Evolutionary conservation across 2,797 vertebrate genomes (phyloP), one percentile per base, ranked within the genome.

Genomic region (Chloroceryle amazona): DNA sequence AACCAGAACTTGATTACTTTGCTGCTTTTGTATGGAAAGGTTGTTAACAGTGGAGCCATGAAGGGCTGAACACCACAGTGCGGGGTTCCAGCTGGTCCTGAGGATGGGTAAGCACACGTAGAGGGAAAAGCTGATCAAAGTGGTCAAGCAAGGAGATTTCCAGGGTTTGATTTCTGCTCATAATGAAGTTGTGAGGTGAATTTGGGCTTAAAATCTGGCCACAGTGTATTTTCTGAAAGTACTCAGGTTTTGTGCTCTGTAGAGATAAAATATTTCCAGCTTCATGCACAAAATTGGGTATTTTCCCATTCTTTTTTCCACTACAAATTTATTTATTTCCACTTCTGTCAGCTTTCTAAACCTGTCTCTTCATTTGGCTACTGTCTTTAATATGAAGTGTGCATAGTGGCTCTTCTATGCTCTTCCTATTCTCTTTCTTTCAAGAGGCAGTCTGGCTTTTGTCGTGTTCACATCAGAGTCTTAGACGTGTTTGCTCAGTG

Each of bases 371-470:
- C 28, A 18, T 79, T 92, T 68, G 15, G 35, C n/a, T 81, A 1
- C 58, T 65, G 13, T 49, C 35, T 90, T 91, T 84, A 39, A 62
- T 89, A 51, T 79, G 42, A n/a, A 75, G n/a, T 3, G 1, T 70
- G 22, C 25, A 10, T 39, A 62, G 29, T 29, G 21, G 19, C 18
- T 76, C 72, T 83, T 61, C 57, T 37, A 21, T 61, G 37, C 8
- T 90, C 92, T 92, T 87, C 20, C 51, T 73, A 23, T 78, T 68
- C 37, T 74, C 42, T 54, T 55, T 86, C 80, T 74, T 91, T 82
- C 42, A 76, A 42, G 52, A 90, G 14, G 35, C 35, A 14, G 76
- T 71, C 29, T 93, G 60, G 29, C 44, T 94, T 93, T 67, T 82
- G 11, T 70, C 85, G 63, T 52, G 15, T 57, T 93, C 84, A 65